Conservation (phyloP, 2,797 vertebrate genomes). For the Choloepus didactylus region DNA sequence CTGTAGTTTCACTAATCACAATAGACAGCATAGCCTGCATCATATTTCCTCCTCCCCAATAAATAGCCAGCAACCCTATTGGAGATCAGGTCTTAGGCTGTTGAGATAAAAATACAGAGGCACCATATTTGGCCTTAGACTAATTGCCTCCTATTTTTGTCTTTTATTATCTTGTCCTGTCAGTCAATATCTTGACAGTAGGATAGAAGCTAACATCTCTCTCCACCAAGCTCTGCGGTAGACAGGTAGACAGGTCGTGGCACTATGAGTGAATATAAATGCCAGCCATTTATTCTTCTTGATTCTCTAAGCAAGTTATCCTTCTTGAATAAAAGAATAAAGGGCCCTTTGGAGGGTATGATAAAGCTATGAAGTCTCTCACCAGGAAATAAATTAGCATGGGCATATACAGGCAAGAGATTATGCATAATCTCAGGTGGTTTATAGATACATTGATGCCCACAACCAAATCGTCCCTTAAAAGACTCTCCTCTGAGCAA, state of each 20-base stretch:
- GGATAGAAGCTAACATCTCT: constrained; percentile 44
- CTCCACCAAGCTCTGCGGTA: neutral
- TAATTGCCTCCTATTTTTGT: neutral
- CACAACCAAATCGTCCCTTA: neutral
- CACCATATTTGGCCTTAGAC: constrained; percentile 50
- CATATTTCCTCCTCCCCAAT: neutral
- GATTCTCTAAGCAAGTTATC: constrained; percentile 24
- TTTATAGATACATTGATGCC: neutral
- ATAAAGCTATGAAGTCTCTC: neutral
- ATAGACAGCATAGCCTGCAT: neutral
- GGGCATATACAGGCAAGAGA: neutral
- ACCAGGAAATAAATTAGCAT: neutral
- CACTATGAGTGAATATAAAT: neutral
- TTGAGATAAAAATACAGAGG: constrained; percentile 14
- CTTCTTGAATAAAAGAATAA: constrained; percentile 32
- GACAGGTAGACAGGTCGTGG: constrained; percentile 23
- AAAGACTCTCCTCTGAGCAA: neutral
- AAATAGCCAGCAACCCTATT: neutral
- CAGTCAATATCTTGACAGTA: constrained; percentile 44
- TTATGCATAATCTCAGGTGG: neutral
- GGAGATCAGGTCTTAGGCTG: constrained; percentile 5
- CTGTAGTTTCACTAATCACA: neutral
- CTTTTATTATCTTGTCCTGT: constrained; percentile 61
- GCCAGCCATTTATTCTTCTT: neutral
- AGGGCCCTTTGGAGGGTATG: constrained; percentile 5